phyloP scores from a whole-genome alignment of 2,113 vertebrate genomes.

The Caracal caracal region DNA sequence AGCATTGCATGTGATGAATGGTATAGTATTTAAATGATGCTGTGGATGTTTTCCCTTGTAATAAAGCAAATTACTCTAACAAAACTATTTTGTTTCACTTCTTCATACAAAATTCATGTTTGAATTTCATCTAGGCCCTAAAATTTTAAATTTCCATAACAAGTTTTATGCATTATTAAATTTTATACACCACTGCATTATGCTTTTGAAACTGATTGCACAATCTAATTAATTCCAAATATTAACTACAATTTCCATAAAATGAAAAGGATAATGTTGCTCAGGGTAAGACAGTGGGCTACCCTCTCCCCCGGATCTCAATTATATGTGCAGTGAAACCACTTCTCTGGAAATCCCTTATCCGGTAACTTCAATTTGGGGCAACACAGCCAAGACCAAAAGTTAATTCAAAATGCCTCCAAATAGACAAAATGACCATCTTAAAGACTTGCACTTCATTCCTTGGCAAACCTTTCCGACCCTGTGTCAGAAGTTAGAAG shows the following conservation, averaged over 20 bases:
- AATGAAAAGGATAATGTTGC: conserved; percentile 59
- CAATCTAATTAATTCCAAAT: conserved; percentile 72
- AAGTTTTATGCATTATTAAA: conserved; percentile 67
- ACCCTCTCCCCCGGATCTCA: background rate
- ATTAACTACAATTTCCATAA: conserved; percentile 69
- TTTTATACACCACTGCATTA: conserved; percentile 51
- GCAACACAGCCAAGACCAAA: conserved; percentile 8
- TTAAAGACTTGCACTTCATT: background rate
- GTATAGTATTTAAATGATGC: conserved; percentile 50
- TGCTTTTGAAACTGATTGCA: conserved; percentile 55
- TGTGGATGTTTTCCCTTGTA: conserved; percentile 44
- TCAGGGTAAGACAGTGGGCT: background rate
- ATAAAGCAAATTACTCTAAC: conserved; percentile 67
- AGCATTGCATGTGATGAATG: conserved; percentile 59
- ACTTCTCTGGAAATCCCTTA: background rate
- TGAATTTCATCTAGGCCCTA: conserved; percentile 54
- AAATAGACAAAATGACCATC: conserved; percentile 4
- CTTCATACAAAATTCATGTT: conserved; percentile 75
- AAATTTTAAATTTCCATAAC: conserved; percentile 68
- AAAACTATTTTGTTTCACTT: conserved; percentile 66
- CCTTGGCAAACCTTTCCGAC: background rate
- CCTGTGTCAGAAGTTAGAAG: conserved; percentile 2
- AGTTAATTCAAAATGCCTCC: conserved; percentile 40
- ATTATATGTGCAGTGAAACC: background rate
- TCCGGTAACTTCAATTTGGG: conserved; percentile 33